Evolutionary conservation across 2,888 invertebrate species (phyloP).

Genomic region (Anodontia alba): DNA sequence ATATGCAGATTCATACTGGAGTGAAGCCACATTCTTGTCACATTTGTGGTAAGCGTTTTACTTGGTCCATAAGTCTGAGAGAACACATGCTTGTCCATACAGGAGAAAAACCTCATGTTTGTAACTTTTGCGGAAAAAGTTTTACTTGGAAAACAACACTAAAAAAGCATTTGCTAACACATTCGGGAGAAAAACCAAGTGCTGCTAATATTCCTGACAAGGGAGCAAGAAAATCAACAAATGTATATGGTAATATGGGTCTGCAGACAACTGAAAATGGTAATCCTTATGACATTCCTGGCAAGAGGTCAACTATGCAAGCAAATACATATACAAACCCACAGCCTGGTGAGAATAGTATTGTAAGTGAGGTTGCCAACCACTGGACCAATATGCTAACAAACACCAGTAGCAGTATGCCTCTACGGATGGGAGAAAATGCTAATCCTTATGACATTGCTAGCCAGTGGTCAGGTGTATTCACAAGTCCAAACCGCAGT

Average conservation of each 20-base stretch:
- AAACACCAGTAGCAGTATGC: no score
- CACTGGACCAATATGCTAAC: no score
- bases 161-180: background rate
- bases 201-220: background rate
- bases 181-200: background rate
- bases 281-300: background rate
- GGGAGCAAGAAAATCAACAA: background rate
- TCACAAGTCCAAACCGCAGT: no score
- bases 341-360: background rate
- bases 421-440: no score
- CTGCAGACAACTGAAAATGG: background rate
- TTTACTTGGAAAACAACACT: background rate
- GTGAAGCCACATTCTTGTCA: background rate
- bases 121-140: slow-evolving; percentile 6
- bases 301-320: background rate
- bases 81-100: background rate
- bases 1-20: background rate
- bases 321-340: background rate
- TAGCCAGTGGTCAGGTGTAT: no score
- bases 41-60: background rate
- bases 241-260: background rate
- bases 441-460: no score
- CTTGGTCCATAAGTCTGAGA: background rate
- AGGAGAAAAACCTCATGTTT: background rate
- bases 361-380: no score